Conservation (phyloP, 1,140 invertebrate genomes). For the Cydia fagiglandana region DNA sequence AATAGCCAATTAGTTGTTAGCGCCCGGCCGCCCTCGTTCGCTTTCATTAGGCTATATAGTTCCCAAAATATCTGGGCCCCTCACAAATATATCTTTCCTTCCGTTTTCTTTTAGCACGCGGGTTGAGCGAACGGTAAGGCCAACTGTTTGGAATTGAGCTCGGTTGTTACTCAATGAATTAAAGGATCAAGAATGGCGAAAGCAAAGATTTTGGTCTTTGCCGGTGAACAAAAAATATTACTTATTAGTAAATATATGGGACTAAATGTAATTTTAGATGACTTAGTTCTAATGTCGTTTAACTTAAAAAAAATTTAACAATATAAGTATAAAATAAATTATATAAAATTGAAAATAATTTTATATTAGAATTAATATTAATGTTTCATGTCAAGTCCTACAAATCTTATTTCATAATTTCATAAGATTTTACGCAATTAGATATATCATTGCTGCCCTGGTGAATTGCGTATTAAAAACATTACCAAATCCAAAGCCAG, state of each 20-base stretch:
- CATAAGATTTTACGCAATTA: no score
- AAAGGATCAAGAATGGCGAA: neutral
- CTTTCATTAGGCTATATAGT: constrained; percentile 79
- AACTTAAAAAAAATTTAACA: no score
- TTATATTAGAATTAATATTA: neutral
- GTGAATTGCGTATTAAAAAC: constrained; percentile 21
- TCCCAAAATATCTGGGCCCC: constrained; percentile 74
- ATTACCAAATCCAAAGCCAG: constrained; percentile 34
- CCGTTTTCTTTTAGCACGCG: constrained; percentile 67
- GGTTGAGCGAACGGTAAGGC: constrained; percentile 50
- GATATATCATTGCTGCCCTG: no score
- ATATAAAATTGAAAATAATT: no score
- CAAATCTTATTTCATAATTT: no score
- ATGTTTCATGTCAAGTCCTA: neutral
- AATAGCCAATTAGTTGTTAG: constrained; percentile 79
- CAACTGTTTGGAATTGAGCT: constrained; percentile 54
- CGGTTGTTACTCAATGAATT: neutral
- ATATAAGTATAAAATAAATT: no score
- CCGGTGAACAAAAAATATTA: constrained; percentile 33
- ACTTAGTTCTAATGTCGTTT: no score
- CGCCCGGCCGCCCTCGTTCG: constrained; percentile 73
- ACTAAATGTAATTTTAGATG: neutral
- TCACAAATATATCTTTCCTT: constrained; percentile 70
- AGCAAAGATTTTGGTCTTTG: constrained; percentile 41
- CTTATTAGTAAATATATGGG: neutral